Percentiles rank a stretch among this genome's conserved stretches.
Evolutionary conservation across 1,140 invertebrate species (phyloP).

Genomic region (Trichonephila inaurata): DNA sequence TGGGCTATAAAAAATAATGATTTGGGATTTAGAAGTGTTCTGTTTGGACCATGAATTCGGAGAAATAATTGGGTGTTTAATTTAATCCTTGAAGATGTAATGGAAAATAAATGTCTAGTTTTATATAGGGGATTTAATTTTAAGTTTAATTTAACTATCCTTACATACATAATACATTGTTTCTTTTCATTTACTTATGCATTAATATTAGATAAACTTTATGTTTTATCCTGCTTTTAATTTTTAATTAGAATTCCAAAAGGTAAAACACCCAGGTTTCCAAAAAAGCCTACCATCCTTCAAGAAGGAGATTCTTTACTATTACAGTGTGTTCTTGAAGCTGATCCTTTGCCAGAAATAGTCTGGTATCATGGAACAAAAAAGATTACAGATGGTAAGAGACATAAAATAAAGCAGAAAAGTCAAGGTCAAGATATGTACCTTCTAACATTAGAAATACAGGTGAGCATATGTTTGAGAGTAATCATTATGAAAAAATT

Average conservation of each 20-base stretch:
- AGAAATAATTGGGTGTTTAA: too few species aligned
- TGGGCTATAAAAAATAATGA: too few species aligned
- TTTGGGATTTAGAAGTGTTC: too few species aligned
- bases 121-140: too few species aligned
- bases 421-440: conserved; percentile 91
- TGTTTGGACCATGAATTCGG: too few species aligned
- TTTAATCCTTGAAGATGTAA: too few species aligned
- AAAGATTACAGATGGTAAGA: conserved; percentile 88
- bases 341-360: conserved; percentile 96
- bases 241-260: conserved; percentile 89
- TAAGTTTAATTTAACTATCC: too few species aligned
- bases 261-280: conserved; percentile 96
- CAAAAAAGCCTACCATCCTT: conserved; percentile 97
- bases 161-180: too few species aligned
- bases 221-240: neutral
- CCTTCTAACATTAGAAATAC: conserved; percentile 89
- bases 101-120: too few species aligned
- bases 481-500: too few species aligned
- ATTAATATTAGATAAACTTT: too few species aligned
- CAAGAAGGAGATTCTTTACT: conserved; percentile 96
- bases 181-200: too few species aligned
- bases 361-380: conserved; percentile 95
- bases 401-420: conserved; percentile 93
- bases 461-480: conserved; percentile 79
- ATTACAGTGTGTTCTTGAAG: conserved; percentile 97